A percentile compares a stretch with the other conserved stretches of the same genome.
Conservation (phyloP, 2,888 invertebrate species). For the Anagyrus pseudococci region DNA sequence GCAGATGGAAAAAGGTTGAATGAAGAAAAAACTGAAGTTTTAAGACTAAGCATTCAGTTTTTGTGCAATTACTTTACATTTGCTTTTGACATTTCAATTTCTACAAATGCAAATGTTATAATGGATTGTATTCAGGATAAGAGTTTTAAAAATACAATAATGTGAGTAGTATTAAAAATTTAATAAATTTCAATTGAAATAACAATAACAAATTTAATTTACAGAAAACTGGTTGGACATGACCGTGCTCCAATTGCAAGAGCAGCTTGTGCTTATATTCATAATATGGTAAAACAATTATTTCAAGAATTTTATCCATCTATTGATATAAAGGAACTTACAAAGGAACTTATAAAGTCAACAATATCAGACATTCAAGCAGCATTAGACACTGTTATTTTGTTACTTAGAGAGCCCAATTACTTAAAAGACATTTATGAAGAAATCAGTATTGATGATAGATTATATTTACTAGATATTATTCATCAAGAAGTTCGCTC, state of each 20-base stretch:
- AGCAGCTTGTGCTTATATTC: conserved; percentile 50
- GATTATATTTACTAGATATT: conserved; percentile 48
- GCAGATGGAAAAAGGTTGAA: conserved; percentile 23
- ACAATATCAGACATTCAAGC: conserved; percentile 45
- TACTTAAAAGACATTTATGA: conserved; percentile 46
- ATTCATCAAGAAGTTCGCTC: conserved; percentile 45
- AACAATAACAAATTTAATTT: too few relatives aligned
- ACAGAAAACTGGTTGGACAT: conserved; percentile 44
- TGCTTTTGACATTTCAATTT: conserved; percentile 41
- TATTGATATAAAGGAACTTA: conserved; percentile 41
- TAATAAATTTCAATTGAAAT: conserved; percentile 10
- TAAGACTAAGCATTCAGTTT: conserved; percentile 52
- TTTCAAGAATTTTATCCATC: conserved; percentile 42
- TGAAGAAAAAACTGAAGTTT: conserved; percentile 44
- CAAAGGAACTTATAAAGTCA: conserved; percentile 44
- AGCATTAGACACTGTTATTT: conserved; percentile 48
- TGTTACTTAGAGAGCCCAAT: conserved; percentile 43
- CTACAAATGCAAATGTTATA: conserved; percentile 33
- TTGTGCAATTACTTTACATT: conserved; percentile 53
- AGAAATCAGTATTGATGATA: conserved; percentile 44
- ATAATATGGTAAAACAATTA: conserved; percentile 48
- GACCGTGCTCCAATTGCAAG: conserved; percentile 43
- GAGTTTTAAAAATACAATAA: conserved; percentile 46
- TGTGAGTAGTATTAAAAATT: conserved; percentile 50
- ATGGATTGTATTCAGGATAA: conserved; percentile 41